phyloP scores from a whole-genome alignment of 2,888 invertebrate species.

The Willowsia nigromaculata region DNA sequence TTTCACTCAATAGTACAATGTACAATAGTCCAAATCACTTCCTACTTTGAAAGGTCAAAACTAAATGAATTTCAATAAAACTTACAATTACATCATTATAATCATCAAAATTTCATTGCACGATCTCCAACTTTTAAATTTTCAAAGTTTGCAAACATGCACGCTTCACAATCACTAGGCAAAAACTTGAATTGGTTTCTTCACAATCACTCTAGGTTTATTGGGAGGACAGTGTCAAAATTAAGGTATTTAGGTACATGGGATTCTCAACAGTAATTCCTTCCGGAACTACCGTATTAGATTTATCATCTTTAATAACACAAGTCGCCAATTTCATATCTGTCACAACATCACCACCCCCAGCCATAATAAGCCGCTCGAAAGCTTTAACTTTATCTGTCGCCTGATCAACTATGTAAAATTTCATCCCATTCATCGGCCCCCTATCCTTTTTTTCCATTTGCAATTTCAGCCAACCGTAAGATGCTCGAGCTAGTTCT shows the following conservation, averaged over 20 bases:
- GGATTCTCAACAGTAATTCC: slow-evolving; percentile 40
- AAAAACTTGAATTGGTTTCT: not conserved
- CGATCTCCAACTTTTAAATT: too few relatives aligned
- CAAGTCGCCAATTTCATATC: slow-evolving; percentile 81
- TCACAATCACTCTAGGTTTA: not conserved
- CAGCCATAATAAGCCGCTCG: slow-evolving; percentile 86
- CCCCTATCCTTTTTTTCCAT: slow-evolving; percentile 2
- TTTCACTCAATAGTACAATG: too few relatives aligned
- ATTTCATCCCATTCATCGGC: slow-evolving; percentile 78
- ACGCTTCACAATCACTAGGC: too few relatives aligned
- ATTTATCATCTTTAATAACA: slow-evolving; percentile 63
- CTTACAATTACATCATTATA: too few relatives aligned
- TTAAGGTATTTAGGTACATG: slow-evolving; percentile 64
- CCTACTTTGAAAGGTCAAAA: too few relatives aligned
- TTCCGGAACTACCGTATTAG: not conserved
- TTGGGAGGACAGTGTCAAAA: slow-evolving; percentile 40
- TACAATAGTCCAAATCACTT: too few relatives aligned
- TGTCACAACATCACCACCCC: slow-evolving; percentile 86
- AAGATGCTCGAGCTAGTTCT: slow-evolving; percentile 57
- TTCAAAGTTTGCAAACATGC: too few relatives aligned
- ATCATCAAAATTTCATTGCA: too few relatives aligned
- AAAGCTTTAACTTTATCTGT: slow-evolving; percentile 4
- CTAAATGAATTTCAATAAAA: too few relatives aligned
- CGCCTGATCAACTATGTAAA: slow-evolving; percentile 81
- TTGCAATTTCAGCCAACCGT: slow-evolving; percentile 59